Percentiles rank a stretch among this genome's conserved stretches.
phyloP scores from a whole-genome alignment of 2,888 invertebrate species.

The Phalera bucephala region DNA sequence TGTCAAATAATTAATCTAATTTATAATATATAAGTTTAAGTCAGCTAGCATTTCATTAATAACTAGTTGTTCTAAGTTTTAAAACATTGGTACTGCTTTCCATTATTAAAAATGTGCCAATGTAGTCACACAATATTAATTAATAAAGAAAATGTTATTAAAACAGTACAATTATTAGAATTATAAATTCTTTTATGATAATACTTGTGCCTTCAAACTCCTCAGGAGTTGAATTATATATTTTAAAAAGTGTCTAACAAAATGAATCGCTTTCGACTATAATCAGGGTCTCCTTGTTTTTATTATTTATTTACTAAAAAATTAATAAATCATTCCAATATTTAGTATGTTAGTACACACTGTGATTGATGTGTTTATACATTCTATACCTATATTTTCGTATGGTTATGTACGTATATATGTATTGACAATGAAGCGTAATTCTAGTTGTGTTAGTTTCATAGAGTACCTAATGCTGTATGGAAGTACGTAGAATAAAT shows the following conservation, averaged over 20 bases:
- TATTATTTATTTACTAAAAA: conserved; percentile 48
- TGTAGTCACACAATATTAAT: conserved; percentile 26
- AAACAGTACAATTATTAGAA: conserved; percentile 55
- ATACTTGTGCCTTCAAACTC: conserved; percentile 57
- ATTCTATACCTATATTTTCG: conserved; percentile 56
- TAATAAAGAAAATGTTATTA: conserved; percentile 23
- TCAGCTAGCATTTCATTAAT: conserved; percentile 31
- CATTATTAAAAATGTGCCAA: conserved; percentile 43
- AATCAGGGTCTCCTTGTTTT: conserved; percentile 35
- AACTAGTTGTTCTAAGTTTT: conserved; percentile 18
- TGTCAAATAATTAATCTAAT: conserved; percentile 18
- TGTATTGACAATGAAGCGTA: conserved; percentile 48
- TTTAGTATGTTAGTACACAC: conserved; percentile 62
- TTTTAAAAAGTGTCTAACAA: conserved; percentile 46
- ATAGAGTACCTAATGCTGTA: conserved; percentile 55
- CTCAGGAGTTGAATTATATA: conserved; percentile 39
- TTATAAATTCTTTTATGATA: conserved; percentile 40
- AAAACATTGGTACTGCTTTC: conserved; percentile 17
- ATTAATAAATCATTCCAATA: conserved; percentile 67
- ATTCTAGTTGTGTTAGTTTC: conserved; percentile 66
- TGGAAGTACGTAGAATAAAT: conserved; percentile 71
- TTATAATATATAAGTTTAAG: conserved; percentile 31
- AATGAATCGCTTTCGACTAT: conserved; percentile 32
- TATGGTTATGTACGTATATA: conserved; percentile 49
- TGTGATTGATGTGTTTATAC: conserved; percentile 69